Conservation (phyloP, 2,797 vertebrate genomes). For the Propithecus perrieri region DNA sequence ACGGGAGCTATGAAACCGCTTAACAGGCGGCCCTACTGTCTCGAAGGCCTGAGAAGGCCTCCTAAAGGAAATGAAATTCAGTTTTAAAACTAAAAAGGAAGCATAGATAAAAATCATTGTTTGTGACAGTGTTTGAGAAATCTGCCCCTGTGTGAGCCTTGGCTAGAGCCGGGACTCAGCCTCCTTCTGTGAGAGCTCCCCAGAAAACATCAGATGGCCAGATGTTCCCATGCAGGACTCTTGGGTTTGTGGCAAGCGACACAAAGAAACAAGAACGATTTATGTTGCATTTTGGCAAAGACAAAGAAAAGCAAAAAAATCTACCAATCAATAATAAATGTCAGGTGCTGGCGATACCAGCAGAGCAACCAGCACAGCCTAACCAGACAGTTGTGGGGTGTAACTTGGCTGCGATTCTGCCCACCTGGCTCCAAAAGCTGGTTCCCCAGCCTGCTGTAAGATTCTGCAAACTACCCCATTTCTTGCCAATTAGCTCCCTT, state of each 20-base stretch:
- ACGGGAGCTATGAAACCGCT: not conserved
- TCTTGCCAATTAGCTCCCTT: not conserved
- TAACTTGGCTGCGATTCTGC: not conserved
- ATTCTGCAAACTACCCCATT: not conserved
- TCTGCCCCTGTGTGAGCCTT: not conserved
- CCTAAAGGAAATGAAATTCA: constrained; percentile 3
- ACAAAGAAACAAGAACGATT: not conserved
- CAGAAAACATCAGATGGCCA: not conserved
- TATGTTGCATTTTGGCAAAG: not conserved
- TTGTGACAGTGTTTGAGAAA: not conserved
- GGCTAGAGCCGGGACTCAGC: not conserved
- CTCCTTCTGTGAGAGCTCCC: not conserved
- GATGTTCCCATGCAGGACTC: not conserved
- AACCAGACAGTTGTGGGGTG: not conserved
- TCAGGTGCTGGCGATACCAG: not conserved
- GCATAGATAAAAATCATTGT: not conserved
- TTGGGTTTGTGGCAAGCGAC: not conserved
- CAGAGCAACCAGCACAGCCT: not conserved
- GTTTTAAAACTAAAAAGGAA: not conserved
- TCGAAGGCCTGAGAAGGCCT: not conserved
- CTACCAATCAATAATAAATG: not conserved
- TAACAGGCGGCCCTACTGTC: not conserved
- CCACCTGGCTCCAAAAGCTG: not conserved
- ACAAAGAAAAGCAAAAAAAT: not conserved
- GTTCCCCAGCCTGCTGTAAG: not conserved